Evolutionary conservation across 2,888 invertebrate species (phyloP), one percentile per base, ranked within the genome.

Genomic region (Meandrusa payeni): DNA sequence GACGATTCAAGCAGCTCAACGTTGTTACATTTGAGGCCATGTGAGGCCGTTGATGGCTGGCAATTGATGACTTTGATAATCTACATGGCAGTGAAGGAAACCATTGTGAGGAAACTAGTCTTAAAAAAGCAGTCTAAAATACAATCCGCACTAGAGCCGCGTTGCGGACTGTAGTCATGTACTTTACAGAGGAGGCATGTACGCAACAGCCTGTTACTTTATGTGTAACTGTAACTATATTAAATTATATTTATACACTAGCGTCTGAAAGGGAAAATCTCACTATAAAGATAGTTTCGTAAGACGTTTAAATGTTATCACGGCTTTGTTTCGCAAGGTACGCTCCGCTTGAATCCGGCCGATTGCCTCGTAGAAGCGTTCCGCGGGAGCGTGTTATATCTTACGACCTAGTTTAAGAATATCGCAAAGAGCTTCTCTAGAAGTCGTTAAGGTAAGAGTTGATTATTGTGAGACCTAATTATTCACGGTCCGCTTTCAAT

Each of bases 281-380:
- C 3, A 24, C 24, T 13, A 31, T 31, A 37, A 31, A 36, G 42
- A 41, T 42, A 42, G 42, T 42, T 31, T 29, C 36, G 5, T 26
- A 26, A 43, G 43, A 31, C 37, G 31, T 32, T 37, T 43, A 24
- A 42, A 32, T 26, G 37, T 43, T 43, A 43, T 43, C 37, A 32
- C 20, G 31, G 37, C 43, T 38, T 38, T 38, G 43, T 43, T 43
- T 32, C 26, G 32, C 27, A 32, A 26, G 37, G 37, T 24, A 23
- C 24, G 23, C 29, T 42, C 28, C 36, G 36, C 24, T 43, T 38
- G 15, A 38, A 43, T 43, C 43, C 42, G 31, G 19, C 22, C 43
- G 26, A 26, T 37, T 20, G 19, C 38, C 28, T 19, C 28, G 7
- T 9, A 24, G 26, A 19, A 24, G 28, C 22, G 13, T 36, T 36